These are phyloP conservation scores for Penelope pileata DNA, from an alignment of 2,113 vertebrate species.

Conservation along the genomic window DNA sequence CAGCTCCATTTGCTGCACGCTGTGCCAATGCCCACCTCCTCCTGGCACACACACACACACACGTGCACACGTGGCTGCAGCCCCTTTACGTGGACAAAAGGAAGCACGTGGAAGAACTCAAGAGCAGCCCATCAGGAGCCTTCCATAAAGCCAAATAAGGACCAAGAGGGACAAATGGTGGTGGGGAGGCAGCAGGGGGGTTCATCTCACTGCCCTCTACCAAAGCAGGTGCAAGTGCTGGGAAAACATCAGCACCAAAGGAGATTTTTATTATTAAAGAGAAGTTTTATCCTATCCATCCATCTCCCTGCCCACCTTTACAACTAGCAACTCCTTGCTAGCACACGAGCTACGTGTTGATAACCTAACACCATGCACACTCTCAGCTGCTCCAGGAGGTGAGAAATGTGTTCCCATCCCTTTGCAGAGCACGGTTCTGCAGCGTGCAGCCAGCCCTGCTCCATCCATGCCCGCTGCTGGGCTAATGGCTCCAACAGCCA, in stretches of 20 bases:
- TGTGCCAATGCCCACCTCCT: background rate
- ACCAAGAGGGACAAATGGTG: background rate
- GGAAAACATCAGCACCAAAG: background rate
- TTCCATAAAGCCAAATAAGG: background rate
- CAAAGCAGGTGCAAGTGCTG: background rate
- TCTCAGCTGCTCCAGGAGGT: fast-evolving
- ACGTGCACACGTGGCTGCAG: fast-evolving
- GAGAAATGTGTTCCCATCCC: background rate
- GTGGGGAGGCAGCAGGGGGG: background rate
- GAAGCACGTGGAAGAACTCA: background rate
- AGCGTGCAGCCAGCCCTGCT: background rate
- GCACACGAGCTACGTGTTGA: fast-evolving
- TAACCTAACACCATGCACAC: fast-evolving
- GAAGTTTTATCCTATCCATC: background rate
- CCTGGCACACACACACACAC: background rate
- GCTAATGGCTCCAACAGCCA: fast-evolving
- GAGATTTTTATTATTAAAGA: background rate
- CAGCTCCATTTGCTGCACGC: background rate
- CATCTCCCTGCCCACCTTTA: background rate
- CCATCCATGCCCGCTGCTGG: fast-evolving
- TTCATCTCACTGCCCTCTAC: background rate
- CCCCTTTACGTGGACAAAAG: background rate
- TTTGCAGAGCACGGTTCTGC: background rate
- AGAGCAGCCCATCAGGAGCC: background rate
- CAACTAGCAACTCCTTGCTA: background rate